Base-by-base conservation (phyloP, 2,888 invertebrate species). In the Ophonus ardosiacus region DNA sequence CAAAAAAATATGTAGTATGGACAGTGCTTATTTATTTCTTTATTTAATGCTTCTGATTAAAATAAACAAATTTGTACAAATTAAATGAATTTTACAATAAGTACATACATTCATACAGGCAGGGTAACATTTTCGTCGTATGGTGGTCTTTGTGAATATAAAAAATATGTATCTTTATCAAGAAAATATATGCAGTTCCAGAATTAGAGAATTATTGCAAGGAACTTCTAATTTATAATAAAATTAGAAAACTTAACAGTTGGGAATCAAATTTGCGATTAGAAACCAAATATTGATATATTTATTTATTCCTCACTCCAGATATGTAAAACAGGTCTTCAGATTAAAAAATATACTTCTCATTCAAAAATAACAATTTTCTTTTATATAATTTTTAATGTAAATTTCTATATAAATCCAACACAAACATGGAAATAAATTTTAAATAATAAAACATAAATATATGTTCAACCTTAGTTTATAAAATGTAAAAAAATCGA, bases 291-390 rank as follows among this genome's bases (percentile, higher is more conserved):
- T 31, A 38, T 43, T 74, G 71, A 74, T 74, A 74, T 74, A 15
- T 24, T 38, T 74, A 74, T 74, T 74, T 74, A 74, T 74, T 43
- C 15, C 15, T 31, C 31, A 40, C 18, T 56, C 74, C 76, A 74
- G 83, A 83, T 76, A 83, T 83, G 83, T 83, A 61, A 83, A 83
- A 74, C 83, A 83, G 83, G 83, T 83, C 57, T 59, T 83, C 59
- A 61, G 59, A 81, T 68, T 81, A 68, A 81, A 78, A 81, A 81
- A 81, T 81, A 81, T 43, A 68, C 10, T 43, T 81, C 40, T 81
- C 56, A 65, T 82, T 82, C 56, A 82, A 56, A 82, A 82, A 68
- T 59, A 83, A 74, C 71, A 59, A 83, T 78, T 78, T 59, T 51
- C 76, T 76, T 51, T 51, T 57, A 78, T 56, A 78, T 57, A 78